phyloP scores from a whole-genome alignment of 2,797 vertebrate genomes.

The Gymnodraco acuticeps region DNA sequence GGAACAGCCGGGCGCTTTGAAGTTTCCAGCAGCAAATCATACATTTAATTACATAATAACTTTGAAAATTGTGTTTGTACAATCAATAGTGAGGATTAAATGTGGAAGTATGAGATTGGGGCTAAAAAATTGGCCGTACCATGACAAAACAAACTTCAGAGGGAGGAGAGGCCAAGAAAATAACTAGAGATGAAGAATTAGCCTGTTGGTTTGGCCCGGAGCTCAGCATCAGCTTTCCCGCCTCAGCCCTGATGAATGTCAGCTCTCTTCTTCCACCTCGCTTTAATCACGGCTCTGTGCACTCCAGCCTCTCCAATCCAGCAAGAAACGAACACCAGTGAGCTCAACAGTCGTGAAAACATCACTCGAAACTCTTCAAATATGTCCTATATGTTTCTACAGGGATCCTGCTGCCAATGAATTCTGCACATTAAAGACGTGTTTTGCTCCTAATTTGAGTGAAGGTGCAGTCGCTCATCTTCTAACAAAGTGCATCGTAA shows the following conservation, averaged over 20 bases:
- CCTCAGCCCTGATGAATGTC: slow-evolving; percentile 75
- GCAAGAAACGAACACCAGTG: slow-evolving; percentile 54
- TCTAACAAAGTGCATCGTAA: neutral
- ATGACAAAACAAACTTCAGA: slow-evolving; percentile 88
- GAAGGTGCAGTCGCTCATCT: slow-evolving; percentile 39
- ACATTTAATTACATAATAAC: slow-evolving; percentile 95
- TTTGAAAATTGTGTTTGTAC: slow-evolving; percentile 92
- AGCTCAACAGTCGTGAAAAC: slow-evolving; percentile 79
- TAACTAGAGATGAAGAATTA: slow-evolving; percentile 75
- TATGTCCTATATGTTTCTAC: slow-evolving; percentile 61
- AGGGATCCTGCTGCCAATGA: slow-evolving; percentile 53
- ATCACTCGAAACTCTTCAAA: slow-evolving; percentile 69
- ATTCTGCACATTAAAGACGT: slow-evolving; percentile 53
- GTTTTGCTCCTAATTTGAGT: slow-evolving; percentile 44
- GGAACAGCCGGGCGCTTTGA: slow-evolving; percentile 85
- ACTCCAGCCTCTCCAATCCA: slow-evolving; percentile 57
- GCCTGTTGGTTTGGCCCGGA: slow-evolving; percentile 57
- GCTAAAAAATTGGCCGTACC: slow-evolving; percentile 84
- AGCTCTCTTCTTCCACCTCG: slow-evolving; percentile 71
- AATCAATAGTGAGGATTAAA: slow-evolving; percentile 91
- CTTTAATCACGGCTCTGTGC: slow-evolving; percentile 78
- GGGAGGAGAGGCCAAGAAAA: slow-evolving; percentile 67
- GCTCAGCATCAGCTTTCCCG: slow-evolving; percentile 36
- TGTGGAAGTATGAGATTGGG: slow-evolving; percentile 88
- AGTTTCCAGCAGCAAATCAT: slow-evolving; percentile 88